Evolutionary conservation across 2,797 vertebrate species (phyloP), one percentile per base, ranked within the genome.

Genomic region (Apogon hyalosoma): DNA sequence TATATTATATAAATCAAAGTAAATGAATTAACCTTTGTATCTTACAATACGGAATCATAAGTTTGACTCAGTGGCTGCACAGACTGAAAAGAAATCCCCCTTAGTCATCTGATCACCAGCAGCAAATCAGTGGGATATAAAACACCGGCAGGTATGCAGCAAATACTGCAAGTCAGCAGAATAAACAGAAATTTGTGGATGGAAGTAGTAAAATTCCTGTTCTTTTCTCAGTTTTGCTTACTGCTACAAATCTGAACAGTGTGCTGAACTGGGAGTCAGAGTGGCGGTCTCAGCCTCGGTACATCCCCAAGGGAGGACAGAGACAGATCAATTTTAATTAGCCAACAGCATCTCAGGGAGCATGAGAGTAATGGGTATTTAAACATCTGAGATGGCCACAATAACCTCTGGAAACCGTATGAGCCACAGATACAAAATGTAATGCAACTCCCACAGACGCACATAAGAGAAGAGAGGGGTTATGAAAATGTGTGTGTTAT

Each of bases 311-410:
- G 33, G 54, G 75, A 76, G 42, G 51, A 75, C 54, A 59, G 68
- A 84, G 79, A 77, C 60, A n/a, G 80, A 91, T 92, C 88, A 80
- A 88, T 91, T 90, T 89, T 85, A 90, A 91, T 92, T 88, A 87
- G 69, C 69, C 48, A 3, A 64, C 18, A 63, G 63, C 50, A 43
- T 66, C 65, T 79, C 63, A 73, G 71, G 84, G 73, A 85, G 68
- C 61, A 65, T 28, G 70, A 74, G 68, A 76, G 66, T 83, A 88
- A 90, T 84, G 69, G 65, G n/a, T 63, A 88, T 90, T 87, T 85
- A 79, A 91, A 83, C 64, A 78, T 83, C 67, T 66, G 49, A 67
- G 49, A 51, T 62, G 57, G 63, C 80, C 68, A 24, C 62, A 50
- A 33, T 79, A 63, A 82, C 86, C 79, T 82, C 66, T 69, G 73